Percentiles rank a stretch among this genome's conserved stretches.
phyloP scores from a whole-genome alignment of 2,797 vertebrate genomes.

The Adrianichthys oophorus region DNA sequence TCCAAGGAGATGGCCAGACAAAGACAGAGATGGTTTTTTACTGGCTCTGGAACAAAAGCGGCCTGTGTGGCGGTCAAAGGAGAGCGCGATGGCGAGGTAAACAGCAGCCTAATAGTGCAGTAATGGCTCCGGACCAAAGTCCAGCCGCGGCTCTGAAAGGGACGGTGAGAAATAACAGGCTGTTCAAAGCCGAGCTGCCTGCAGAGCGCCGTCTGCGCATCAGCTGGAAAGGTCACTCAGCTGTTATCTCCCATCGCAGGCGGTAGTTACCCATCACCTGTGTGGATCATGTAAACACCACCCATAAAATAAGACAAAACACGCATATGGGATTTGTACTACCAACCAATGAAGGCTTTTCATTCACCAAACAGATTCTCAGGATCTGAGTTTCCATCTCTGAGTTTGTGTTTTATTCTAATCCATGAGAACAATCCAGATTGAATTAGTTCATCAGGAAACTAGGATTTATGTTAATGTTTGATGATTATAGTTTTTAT shows the following conservation, averaged over 20 bases:
- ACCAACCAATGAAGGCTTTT: too few species aligned
- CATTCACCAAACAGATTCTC: too few species aligned
- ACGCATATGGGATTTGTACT: too few species aligned
- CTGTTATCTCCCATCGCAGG: slow-evolving; percentile 48
- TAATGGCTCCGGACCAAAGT: slow-evolving; percentile 58
- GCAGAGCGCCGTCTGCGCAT: slow-evolving; percentile 29
- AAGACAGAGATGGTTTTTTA: slow-evolving; percentile 58
- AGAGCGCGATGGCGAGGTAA: slow-evolving; percentile 57
- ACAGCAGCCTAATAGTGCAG: slow-evolving; percentile 64
- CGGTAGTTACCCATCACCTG: slow-evolving; percentile 51
- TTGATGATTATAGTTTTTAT: too few species aligned
- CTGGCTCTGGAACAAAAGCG: slow-evolving; percentile 66
- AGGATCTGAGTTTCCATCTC: too few species aligned
- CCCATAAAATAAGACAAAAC: slow-evolving; percentile 1
- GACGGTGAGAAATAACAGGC: slow-evolving; percentile 73
- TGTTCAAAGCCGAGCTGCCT: slow-evolving; percentile 70
- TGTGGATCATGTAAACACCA: slow-evolving; percentile 24
- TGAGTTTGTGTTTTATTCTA: too few species aligned
- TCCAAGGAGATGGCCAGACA: slow-evolving; percentile 52
- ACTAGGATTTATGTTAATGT: too few species aligned
- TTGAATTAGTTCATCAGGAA: too few species aligned
- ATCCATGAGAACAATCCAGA: too few species aligned
- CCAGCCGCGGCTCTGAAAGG: slow-evolving; percentile 47
- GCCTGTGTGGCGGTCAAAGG: slow-evolving; percentile 45
- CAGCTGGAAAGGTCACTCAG: slow-evolving; percentile 60